Evolutionary conservation across 2,797 vertebrate species (phyloP).

Genomic region (Alectoris magna): DNA sequence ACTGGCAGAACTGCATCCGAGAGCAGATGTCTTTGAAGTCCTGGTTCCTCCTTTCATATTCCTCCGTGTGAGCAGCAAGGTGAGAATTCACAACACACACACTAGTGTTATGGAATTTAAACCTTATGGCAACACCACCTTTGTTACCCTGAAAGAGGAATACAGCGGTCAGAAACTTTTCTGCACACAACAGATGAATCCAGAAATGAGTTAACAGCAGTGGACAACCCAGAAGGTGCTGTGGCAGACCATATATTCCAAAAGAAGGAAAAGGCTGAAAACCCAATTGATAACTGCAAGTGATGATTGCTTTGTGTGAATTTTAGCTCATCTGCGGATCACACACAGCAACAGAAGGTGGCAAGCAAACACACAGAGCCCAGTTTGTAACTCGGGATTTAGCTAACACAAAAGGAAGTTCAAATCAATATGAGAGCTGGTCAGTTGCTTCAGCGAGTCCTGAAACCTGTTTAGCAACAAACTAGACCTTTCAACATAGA

Average conservation of each 20-base stretch:
- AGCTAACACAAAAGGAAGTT: not conserved
- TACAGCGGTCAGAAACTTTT: not conserved
- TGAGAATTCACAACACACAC: conserved; percentile 96
- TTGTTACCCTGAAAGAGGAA: conserved; percentile 90
- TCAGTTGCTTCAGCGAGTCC: not conserved
- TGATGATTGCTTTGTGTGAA: not conserved
- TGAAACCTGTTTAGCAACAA: not conserved
- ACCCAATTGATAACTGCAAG: not conserved
- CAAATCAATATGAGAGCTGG: not conserved
- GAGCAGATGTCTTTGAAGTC: conserved; percentile 96
- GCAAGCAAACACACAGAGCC: not conserved
- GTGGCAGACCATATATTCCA: not conserved
- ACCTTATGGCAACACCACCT: conserved; percentile 93
- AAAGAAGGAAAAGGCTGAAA: not conserved
- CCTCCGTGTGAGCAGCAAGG: conserved; percentile 92
- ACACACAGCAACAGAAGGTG: not conserved
- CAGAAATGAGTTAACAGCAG: not conserved
- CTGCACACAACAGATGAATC: not conserved
- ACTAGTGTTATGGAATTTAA: conserved; percentile 93
- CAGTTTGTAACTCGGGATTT: not conserved
- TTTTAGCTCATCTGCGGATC: not conserved
- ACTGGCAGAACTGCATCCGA: conserved; percentile 89
- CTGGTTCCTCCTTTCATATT: conserved; percentile 94
- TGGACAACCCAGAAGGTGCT: not conserved
- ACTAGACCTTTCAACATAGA: not conserved